These are phyloP conservation scores for Rhagoletis pomonella DNA, from an alignment of 1,140 invertebrate species.

Conservation along the genomic window DNA sequence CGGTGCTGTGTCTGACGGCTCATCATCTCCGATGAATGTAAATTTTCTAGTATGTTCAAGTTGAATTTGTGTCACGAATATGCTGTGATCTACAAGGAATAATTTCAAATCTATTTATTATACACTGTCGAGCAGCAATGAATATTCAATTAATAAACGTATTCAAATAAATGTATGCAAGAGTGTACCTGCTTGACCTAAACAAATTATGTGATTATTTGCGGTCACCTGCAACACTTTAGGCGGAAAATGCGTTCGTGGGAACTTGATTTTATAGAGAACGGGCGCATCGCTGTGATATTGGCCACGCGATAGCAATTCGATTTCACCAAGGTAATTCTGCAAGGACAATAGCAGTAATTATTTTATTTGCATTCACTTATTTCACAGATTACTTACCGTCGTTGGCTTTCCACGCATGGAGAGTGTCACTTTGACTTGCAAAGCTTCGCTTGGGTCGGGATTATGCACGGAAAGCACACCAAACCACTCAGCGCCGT, in stretches of 20 bases:
- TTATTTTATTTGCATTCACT: background rate
- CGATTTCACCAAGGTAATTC: constrained; percentile 71
- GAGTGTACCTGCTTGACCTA: constrained; percentile 62
- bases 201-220: constrained; percentile 69
- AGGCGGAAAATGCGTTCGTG: constrained; percentile 68
- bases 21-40: constrained; percentile 64
- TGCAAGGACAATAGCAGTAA: constrained; percentile 51
- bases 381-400: constrained; percentile 57
- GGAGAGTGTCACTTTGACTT: constrained; percentile 68
- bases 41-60: constrained; percentile 70
- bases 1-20: constrained; percentile 45
- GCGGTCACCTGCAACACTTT: constrained; percentile 67
- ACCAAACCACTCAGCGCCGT: constrained; percentile 70
- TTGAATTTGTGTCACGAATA: constrained; percentile 72
- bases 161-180: constrained; percentile 11
- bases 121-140: background rate
- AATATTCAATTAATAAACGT: background rate
- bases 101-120: constrained; percentile 7
- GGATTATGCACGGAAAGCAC: constrained; percentile 66
- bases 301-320: constrained; percentile 68
- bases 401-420: constrained; percentile 71
- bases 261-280: constrained; percentile 69
- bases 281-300: constrained; percentile 63
- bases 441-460: constrained; percentile 62
- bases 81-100: constrained; percentile 65